These are phyloP conservation scores for Bombus pyrosoma DNA, from an alignment of 1,140 invertebrate genomes.

Conservation along the genomic window DNA sequence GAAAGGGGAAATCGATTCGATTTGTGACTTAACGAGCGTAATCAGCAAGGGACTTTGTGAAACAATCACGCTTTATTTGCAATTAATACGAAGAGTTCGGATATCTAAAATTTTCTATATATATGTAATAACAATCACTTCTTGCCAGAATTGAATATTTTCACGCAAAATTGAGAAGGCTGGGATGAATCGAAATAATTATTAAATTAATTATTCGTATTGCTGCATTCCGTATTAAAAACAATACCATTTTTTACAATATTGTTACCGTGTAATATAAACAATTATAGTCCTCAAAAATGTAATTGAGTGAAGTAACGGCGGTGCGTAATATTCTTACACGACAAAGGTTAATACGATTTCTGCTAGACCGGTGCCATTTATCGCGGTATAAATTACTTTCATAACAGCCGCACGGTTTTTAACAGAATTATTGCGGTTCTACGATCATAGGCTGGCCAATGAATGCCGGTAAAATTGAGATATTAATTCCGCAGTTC, in stretches of 20 bases:
- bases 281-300: neutral
- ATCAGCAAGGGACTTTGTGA: too few species aligned
- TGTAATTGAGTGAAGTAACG: neutral
- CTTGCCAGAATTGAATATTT: too few species aligned
- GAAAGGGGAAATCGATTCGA: conserved; percentile 23
- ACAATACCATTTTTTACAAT: neutral
- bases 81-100: too few species aligned
- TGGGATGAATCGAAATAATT: too few species aligned
- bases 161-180: too few species aligned
- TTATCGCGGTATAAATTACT: neutral
- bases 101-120: too few species aligned
- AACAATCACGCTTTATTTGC: too few species aligned
- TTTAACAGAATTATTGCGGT: conserved; percentile 9
- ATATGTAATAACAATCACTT: too few species aligned
- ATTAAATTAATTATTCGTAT: too few species aligned
- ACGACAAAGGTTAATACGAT: neutral
- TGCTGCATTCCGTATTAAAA: too few species aligned
- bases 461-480: neutral
- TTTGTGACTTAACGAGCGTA: neutral
- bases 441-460: neutral
- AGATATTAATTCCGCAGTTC: conserved; percentile 8
- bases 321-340: neutral
- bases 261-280: neutral
- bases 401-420: neutral
- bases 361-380: neutral